Conservation (phyloP, 2,113 vertebrate species). For the Apteryx owenii region DNA sequence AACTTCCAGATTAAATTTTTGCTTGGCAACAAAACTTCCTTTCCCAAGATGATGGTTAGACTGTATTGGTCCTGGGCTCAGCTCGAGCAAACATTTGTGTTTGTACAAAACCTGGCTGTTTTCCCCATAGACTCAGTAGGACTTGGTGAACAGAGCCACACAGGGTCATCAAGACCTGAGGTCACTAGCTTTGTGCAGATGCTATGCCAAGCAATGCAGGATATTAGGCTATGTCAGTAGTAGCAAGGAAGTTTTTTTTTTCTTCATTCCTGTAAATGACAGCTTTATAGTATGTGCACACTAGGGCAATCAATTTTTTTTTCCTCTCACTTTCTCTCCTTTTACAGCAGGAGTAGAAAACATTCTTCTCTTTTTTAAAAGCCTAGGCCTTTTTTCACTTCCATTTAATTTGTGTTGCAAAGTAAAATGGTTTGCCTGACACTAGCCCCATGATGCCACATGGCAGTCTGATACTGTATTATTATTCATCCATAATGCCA, state of each 20-base stretch:
- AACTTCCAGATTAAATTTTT: slow-evolving; percentile 72
- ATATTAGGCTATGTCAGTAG: slow-evolving; percentile 36
- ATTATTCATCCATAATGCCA: neutral
- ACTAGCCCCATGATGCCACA: neutral
- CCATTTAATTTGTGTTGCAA: neutral
- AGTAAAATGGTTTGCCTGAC: neutral
- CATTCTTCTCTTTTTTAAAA: neutral
- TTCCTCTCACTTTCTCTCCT: neutral
- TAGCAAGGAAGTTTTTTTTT: slow-evolving; percentile 56
- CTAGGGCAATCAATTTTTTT: neutral
- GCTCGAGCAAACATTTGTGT: slow-evolving; percentile 74
- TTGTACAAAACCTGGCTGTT: slow-evolving; percentile 71
- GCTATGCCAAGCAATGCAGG: slow-evolving; percentile 9
- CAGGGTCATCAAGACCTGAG: slow-evolving; percentile 48
- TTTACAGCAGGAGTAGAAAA: neutral
- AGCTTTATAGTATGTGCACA: slow-evolving; percentile 9
- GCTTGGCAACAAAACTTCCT: slow-evolving; percentile 76
- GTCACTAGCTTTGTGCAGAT: slow-evolving; percentile 32
- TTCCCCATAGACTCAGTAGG: slow-evolving; percentile 64
- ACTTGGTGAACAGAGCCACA: slow-evolving; percentile 65
- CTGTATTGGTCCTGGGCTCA: slow-evolving; percentile 65
- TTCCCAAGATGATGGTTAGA: slow-evolving; percentile 66
- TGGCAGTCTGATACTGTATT: neutral
- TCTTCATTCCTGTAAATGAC: slow-evolving; percentile 35
- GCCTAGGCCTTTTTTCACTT: neutral